Base-by-base conservation (phyloP, 2,888 invertebrate genomes). In the Malacosoma neustria region DNA sequence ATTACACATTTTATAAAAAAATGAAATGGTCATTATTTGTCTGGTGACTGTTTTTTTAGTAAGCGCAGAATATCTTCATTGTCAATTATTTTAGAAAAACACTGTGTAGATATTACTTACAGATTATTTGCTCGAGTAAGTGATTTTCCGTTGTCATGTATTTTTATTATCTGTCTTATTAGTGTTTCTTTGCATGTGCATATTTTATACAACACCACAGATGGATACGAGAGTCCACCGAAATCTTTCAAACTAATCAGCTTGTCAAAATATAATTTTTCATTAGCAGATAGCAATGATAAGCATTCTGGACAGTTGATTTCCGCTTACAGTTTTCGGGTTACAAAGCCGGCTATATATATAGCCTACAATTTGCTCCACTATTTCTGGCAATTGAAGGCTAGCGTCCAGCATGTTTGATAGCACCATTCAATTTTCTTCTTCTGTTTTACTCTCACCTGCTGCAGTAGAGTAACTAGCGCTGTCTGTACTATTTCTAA, bases 331-430 rank as follows among this genome's bases (percentile, higher is more conserved):
- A 15, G 15, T 2, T 29, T 35, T 30, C 35, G n/a, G n/a, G 35
- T 12, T 35, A 35, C 35, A 35, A 29, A 35, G 9, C 4, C 35
- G 7, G 11, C 29, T 11, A 35, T 30, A n/a, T n/a, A n/a, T n/a
- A 22, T 35, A 35, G 11, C 35, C 35, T 12, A 29, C 29, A 29
- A 35, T 35, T 13, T 29, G 35, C 13, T 35, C 30, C 15, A 15
- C 2, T 4, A 7, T 15, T 15, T 15, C 15, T 15, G 15, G 22
- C 13, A 22, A 13, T 14, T 34, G 34, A 33, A 12, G 33, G 11
- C 14, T 14, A 34, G 11, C 22, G 11, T 34, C 34, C 34, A 34
- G 2, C 3, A 2, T 34, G 11, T 34, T 22, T 15, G 15, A 34
- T 34, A 34, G 15, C 22, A 34, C 22, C 11, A 22, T 34, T 9